phyloP scores from a whole-genome alignment of 2,888 invertebrate genomes.

The Sinohyriopsis cumingii region DNA sequence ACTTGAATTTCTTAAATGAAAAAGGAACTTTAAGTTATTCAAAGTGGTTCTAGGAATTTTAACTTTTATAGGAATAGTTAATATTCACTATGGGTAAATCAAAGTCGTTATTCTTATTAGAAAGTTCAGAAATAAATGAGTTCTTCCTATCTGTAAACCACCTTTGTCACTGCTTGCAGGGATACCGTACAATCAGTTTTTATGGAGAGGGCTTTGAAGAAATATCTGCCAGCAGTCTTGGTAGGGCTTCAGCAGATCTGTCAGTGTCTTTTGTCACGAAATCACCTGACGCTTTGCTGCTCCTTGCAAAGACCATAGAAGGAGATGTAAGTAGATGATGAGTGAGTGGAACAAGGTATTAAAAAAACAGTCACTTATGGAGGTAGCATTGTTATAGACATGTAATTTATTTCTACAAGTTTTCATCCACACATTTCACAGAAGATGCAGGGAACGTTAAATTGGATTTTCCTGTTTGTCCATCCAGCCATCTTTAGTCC shows the following conservation, averaged over 20 bases:
- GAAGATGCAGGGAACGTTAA: no score
- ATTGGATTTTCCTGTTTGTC: no score
- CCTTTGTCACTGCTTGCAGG: conserved; percentile 40
- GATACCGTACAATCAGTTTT: conserved; percentile 59
- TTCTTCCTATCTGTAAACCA: background rate
- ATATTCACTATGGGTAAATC: no score
- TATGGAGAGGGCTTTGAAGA: conserved; percentile 85
- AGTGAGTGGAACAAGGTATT: conserved; percentile 4
- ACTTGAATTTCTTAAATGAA: no score
- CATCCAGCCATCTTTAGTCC: no score
- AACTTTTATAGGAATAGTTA: no score
- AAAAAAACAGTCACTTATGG: no score
- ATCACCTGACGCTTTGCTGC: conserved; percentile 79
- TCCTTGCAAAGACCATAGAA: conserved; percentile 73
- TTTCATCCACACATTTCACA: no score
- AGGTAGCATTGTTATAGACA: no score
- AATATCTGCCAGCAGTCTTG: conserved; percentile 75
- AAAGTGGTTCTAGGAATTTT: no score
- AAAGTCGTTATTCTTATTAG: background rate
- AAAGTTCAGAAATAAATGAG: background rate
- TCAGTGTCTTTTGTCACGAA: conserved; percentile 85
- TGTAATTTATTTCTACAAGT: no score
- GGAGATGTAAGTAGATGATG: conserved; percentile 54
- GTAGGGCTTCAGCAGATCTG: conserved; percentile 78
- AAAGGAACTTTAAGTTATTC: no score